Percentiles rank a stretch among this genome's conserved stretches.
Evolutionary conservation across 2,888 invertebrate genomes (phyloP).

Genomic region (Dinocampus coccinellae): DNA sequence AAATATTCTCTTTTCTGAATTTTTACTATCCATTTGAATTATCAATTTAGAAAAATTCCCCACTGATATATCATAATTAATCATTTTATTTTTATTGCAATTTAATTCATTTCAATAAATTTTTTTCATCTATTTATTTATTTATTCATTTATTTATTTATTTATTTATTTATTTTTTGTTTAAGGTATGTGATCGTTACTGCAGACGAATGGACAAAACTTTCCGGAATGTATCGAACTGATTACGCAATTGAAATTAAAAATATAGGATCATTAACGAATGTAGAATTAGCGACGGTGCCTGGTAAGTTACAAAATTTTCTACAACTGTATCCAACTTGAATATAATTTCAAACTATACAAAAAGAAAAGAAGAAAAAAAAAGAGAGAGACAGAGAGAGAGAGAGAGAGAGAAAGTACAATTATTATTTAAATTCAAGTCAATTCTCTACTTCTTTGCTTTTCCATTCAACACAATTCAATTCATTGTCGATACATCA

Average conservation of each 20-base stretch:
- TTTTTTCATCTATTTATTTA: background rate
- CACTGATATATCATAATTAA: background rate
- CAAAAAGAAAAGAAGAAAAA: background rate
- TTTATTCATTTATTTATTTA: conserved; percentile 15
- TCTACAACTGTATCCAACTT: too few relatives aligned
- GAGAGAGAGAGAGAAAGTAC: background rate
- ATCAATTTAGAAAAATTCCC: background rate
- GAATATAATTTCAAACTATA: too few relatives aligned
- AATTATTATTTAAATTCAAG: background rate
- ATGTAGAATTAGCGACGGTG: conserved; percentile 46
- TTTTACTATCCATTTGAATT: background rate
- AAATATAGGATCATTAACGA: conserved; percentile 33
- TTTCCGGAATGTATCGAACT: conserved; percentile 58
- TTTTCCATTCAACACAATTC: background rate
- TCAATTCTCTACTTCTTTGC: background rate
- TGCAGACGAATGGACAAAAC: conserved; percentile 62
- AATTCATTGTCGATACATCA: background rate
- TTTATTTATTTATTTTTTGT: conserved; percentile 45
- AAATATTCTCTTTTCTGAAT: background rate
- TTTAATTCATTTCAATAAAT: background rate
- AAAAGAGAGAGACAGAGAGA: background rate
- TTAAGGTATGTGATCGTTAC: conserved; percentile 58
- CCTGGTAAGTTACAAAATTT: conserved; percentile 54
- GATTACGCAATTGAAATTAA: conserved; percentile 57
- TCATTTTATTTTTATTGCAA: background rate